Evolutionary conservation across 2,888 invertebrate genomes (phyloP).

Genomic region (Pomacea canaliculata): DNA sequence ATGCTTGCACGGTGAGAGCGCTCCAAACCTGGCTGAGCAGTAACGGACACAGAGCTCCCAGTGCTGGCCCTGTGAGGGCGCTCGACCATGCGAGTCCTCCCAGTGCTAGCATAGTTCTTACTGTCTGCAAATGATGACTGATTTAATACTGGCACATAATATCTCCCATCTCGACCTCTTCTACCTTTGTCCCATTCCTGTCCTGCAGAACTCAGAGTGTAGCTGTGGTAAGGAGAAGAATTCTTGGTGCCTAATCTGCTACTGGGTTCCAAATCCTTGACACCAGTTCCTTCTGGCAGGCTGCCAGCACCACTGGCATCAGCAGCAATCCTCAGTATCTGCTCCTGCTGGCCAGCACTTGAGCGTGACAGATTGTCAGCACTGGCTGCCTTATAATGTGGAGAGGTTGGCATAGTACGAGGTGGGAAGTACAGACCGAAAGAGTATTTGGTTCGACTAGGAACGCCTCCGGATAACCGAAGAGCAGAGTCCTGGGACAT

Average conservation of each 20-base stretch:
- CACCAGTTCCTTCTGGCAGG: conserved; percentile 9
- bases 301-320: conserved; percentile 31
- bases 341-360: conserved; percentile 14
- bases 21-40: conserved; percentile 13
- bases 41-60: conserved; percentile 16
- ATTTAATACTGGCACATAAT: conserved; percentile 52
- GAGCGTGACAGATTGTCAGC: conserved; percentile 42
- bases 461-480: conserved; percentile 44
- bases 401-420: conserved; percentile 2
- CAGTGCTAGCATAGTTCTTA: conserved; percentile 35
- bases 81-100: conserved; percentile 45
- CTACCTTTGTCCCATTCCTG: background rate
- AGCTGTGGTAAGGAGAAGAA: conserved; percentile 18
- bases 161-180: conserved; percentile 28
- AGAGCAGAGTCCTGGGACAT: conserved; percentile 40
- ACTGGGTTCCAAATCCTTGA: background rate
- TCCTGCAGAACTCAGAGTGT: conserved; percentile 6
- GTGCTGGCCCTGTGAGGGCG: conserved; percentile 29
- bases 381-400: conserved; percentile 39
- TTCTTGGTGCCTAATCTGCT: background rate
- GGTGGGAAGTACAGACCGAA: conserved; percentile 59
- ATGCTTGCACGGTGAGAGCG: conserved; percentile 13
- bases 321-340: conserved; percentile 31
- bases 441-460: conserved; percentile 49
- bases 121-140: conserved; percentile 10